phyloP scores from a whole-genome alignment of 2,888 invertebrate genomes.

The Camptogramma bilineatum region DNA sequence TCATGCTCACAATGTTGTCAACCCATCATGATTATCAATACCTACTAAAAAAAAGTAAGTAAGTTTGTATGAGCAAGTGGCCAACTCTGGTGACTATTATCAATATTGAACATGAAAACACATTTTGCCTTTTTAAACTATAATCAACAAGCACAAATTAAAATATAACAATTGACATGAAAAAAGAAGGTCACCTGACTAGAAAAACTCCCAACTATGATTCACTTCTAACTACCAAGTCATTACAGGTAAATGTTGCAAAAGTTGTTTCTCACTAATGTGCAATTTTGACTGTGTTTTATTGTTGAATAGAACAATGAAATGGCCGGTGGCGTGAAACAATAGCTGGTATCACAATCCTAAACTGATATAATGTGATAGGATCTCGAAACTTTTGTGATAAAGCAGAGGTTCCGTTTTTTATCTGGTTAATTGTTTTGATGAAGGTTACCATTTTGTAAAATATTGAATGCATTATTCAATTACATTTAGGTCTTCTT shows the following conservation, averaged over 20 bases:
- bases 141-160: not conserved
- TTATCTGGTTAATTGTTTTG: conserved; percentile 25
- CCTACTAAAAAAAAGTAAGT: too few species aligned
- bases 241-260: conserved; percentile 1
- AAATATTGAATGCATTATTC: not conserved
- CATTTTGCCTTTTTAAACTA: not conserved
- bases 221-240: not conserved
- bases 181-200: not conserved
- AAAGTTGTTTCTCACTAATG: conserved; percentile 51
- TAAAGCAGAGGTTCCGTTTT: conserved; percentile 17
- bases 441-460: not conserved
- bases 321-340: conserved; percentile 58
- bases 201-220: not conserved
- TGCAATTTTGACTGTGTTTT: conserved; percentile 67
- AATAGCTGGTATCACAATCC: conserved; percentile 65
- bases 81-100: too few species aligned
- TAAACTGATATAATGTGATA: conserved; percentile 60
- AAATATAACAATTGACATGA: not conserved
- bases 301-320: conserved; percentile 67
- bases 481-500: not conserved
- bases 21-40: too few species aligned
- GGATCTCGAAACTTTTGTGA: conserved; percentile 21
- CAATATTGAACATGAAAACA: not conserved
- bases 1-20: too few species aligned
- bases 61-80: too few species aligned